These are phyloP conservation scores for Trachelus iudaicus DNA, from an alignment of 2,888 invertebrate genomes.

Conservation along the genomic window DNA sequence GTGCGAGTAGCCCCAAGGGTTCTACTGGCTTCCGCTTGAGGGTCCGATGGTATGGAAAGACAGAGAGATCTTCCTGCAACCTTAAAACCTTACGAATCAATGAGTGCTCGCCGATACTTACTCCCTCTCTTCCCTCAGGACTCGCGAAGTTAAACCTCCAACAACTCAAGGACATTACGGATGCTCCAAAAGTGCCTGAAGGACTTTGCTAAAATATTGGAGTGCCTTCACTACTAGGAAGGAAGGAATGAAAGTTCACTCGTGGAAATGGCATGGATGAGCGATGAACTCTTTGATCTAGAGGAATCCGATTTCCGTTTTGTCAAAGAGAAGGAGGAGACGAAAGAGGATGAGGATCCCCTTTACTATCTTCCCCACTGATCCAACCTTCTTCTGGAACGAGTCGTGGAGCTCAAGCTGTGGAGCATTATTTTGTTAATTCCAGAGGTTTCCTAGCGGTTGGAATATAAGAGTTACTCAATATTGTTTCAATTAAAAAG, in stretches of 20 bases:
- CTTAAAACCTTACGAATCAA: neutral
- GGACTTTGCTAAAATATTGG: neutral
- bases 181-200: neutral
- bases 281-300: neutral
- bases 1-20: constrained; percentile 21
- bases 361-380: neutral
- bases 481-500: neutral
- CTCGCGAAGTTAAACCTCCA: neutral
- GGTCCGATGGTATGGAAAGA: neutral
- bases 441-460: neutral
- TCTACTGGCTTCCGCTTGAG: neutral
- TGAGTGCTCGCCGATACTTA: neutral
- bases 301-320: neutral
- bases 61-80: neutral
- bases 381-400: neutral
- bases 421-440: neutral
- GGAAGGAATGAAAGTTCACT: neutral
- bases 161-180: neutral
- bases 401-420: neutral
- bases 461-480: neutral
- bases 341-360: neutral
- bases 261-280: neutral
- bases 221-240: neutral
- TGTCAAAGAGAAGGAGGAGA: neutral
- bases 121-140: neutral